Evolutionary conservation across 23 tunicate genomes (phyloP).

Genomic region (Phallusia fumigata): DNA sequence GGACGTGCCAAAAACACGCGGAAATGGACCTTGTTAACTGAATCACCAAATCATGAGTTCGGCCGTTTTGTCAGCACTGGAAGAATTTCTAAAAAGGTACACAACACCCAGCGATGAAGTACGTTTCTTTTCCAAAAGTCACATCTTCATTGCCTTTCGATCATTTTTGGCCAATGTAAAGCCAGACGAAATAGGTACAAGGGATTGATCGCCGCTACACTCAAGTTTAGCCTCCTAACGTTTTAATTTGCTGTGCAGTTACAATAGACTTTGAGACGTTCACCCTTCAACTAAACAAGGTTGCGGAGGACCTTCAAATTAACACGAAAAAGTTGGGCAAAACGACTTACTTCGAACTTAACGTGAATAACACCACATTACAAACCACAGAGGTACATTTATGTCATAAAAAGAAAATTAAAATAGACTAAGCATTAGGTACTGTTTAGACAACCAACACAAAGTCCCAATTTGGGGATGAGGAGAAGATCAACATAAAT

Average conservation of each 20-base stretch:
- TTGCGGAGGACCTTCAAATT: neutral
- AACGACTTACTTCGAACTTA: neutral
- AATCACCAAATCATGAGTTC: neutral
- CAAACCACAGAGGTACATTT: neutral
- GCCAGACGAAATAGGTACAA: slow-evolving; percentile 17
- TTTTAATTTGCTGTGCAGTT: neutral
- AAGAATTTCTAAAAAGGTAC: slow-evolving; percentile 22
- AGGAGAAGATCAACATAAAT: neutral
- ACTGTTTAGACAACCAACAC: too few species aligned
- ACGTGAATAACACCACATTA: neutral
- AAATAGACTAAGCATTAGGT: too few species aligned
- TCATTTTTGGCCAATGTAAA: slow-evolving; percentile 14
- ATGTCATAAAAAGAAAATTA: too few species aligned
- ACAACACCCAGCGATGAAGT: slow-evolving; percentile 20
- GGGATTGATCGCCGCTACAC: neutral
- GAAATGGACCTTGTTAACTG: neutral
- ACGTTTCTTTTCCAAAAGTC: slow-evolving; percentile 37
- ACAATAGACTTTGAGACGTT: neutral
- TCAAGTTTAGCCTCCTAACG: neutral
- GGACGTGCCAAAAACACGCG: neutral
- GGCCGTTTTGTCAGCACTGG: neutral
- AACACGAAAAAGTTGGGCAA: neutral
- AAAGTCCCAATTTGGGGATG: neutral
- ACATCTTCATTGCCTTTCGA: slow-evolving; percentile 40
- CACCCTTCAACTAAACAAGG: neutral